Evolutionary conservation across 2,888 invertebrate species (phyloP).

Genomic region (Drosophila affinis): DNA sequence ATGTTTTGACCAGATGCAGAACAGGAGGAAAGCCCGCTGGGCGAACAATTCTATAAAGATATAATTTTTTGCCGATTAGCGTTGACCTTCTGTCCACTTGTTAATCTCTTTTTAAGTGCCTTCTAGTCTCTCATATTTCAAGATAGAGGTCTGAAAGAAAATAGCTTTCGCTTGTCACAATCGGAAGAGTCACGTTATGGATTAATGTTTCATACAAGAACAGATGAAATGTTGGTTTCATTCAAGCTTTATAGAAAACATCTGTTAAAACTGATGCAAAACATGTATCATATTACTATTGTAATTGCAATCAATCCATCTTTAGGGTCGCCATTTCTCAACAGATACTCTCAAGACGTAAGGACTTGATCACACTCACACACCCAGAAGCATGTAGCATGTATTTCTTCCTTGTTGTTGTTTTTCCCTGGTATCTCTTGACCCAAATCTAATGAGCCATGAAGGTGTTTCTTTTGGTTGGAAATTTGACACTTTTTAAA

Average conservation of each 20-base stretch:
- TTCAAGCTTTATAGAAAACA: neutral
- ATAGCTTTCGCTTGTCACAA: neutral
- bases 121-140: neutral
- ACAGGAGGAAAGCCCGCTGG: neutral
- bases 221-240: neutral
- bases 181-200: neutral
- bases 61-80: neutral
- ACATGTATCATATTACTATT: neutral
- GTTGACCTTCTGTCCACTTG: neutral
- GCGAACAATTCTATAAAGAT: neutral
- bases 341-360: neutral
- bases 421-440: constrained; percentile 7
- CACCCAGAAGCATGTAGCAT: neutral
- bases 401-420: neutral
- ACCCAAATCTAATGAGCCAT: constrained; percentile 60
- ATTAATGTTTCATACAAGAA: neutral
- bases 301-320: neutral
- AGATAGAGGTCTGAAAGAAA: neutral
- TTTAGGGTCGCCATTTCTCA: neutral
- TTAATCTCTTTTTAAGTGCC: neutral
- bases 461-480: constrained; percentile 44
- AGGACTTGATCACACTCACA: neutral
- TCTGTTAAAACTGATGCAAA: neutral
- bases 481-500: constrained; percentile 52
- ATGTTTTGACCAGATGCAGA: neutral